Conservation (phyloP, 2,888 invertebrate genomes). For the Encarsia formosa region DNA sequence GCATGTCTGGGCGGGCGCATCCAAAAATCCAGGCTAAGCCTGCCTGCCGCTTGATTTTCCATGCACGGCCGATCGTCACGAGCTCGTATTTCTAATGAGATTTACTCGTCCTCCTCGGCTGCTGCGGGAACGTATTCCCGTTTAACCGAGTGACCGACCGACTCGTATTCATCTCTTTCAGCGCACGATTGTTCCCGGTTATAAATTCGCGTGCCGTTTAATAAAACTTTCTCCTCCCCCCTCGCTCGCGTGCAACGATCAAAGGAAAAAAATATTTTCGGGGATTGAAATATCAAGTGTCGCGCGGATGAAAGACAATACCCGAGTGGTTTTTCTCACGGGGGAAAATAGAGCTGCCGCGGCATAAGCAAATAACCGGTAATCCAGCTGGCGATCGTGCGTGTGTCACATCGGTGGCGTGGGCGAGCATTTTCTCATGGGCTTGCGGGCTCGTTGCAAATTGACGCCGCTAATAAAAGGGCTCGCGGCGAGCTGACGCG, state of each 20-base stretch:
- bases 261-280: not conserved
- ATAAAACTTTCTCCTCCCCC: slow-evolving; percentile 16
- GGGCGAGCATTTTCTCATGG: not conserved
- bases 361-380: slow-evolving; percentile 39
- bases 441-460: slow-evolving; percentile 15
- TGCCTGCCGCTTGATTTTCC: not conserved
- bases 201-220: not conserved
- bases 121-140: not conserved
- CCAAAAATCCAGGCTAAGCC: not conserved
- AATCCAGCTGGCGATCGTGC: too few relatives aligned
- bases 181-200: slow-evolving; percentile 19
- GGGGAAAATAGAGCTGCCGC: not conserved
- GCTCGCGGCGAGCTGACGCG: not conserved
- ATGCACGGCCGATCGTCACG: slow-evolving; percentile 2
- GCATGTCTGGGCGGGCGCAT: too few relatives aligned
- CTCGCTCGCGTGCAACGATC: slow-evolving; percentile 1
- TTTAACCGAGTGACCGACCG: slow-evolving; percentile 9
- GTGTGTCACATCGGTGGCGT: slow-evolving; percentile 33
- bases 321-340: not conserved
- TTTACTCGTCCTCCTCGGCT: slow-evolving; percentile 12
- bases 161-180: slow-evolving; percentile 14
- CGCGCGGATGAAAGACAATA: slow-evolving; percentile 24
- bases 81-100: slow-evolving; percentile 26
- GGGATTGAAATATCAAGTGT: slow-evolving; percentile 26
- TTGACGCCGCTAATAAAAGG: slow-evolving; percentile 26